Evolutionary conservation across 2,113 vertebrate genomes (phyloP).

Genomic region (Rhombomys opimus): DNA sequence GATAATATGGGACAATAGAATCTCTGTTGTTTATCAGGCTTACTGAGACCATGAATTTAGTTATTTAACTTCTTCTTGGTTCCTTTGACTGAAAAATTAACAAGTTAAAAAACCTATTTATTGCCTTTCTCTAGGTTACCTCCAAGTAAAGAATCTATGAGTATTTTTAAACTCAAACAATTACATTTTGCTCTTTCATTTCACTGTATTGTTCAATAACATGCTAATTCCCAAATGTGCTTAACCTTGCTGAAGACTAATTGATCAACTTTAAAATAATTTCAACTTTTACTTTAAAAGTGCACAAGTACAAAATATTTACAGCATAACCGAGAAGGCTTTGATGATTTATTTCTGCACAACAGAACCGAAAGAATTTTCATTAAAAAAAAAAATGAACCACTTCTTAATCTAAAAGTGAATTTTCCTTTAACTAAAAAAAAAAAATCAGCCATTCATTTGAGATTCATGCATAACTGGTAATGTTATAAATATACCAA

Average conservation of each 20-base stretch:
- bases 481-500: conserved; percentile 59
- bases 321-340: conserved; percentile 52
- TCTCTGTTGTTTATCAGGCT: background rate
- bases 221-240: conserved; percentile 55
- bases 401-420: conserved; percentile 69
- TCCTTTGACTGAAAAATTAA: conserved; percentile 57
- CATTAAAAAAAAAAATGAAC: conserved; percentile 56
- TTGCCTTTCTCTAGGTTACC: conserved; percentile 28
- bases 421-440: conserved; percentile 57
- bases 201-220: conserved; percentile 41
- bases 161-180: conserved; percentile 39
- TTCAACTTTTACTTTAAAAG: conserved; percentile 72
- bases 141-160: conserved; percentile 32
- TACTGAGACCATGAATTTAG: background rate
- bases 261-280: conserved; percentile 68
- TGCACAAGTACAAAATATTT: conserved; percentile 67
- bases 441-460: conserved; percentile 50
- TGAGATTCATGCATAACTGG: conserved; percentile 47
- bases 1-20: background rate
- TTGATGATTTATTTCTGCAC: conserved; percentile 70
- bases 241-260: conserved; percentile 71
- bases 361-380: conserved; percentile 70
- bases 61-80: background rate
- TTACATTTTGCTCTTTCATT: conserved; percentile 50
- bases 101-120: conserved; percentile 30